A percentile compares a stretch with the other conserved stretches of the same genome.
Conservation (phyloP, 2,113 vertebrate genomes). For the Protomyctophum bolini region DNA sequence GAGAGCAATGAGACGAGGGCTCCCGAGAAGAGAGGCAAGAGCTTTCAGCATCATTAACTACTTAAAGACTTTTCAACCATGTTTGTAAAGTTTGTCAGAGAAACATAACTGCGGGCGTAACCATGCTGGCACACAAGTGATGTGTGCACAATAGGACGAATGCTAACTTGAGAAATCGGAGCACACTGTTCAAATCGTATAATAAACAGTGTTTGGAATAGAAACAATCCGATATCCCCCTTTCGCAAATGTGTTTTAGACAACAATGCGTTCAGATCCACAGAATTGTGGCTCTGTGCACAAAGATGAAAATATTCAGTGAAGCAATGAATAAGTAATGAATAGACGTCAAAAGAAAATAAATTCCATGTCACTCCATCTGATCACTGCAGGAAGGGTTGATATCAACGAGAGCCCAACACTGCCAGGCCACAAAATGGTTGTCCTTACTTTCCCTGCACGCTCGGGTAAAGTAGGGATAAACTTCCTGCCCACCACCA, state of each 20-base stretch:
- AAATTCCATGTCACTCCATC: not conserved
- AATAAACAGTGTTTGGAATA: not conserved
- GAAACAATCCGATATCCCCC: not conserved
- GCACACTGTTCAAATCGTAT: not conserved
- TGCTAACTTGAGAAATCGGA: not conserved
- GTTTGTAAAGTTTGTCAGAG: constrained; percentile 16
- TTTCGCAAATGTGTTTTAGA: not conserved
- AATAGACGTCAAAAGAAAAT: not conserved
- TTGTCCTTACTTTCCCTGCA: too few species aligned
- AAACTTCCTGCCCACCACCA: not conserved
- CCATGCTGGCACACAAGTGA: constrained; percentile 1
- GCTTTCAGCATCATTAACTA: constrained; percentile 39
- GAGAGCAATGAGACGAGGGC: constrained; percentile 12
- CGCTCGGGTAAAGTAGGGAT: too few species aligned
- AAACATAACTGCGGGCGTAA: constrained; percentile 9
- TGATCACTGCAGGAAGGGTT: not conserved
- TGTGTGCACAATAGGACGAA: not conserved
- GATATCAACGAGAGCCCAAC: not conserved
- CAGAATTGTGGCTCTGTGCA: not conserved
- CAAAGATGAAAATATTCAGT: too few species aligned
- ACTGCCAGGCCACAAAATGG: too few species aligned
- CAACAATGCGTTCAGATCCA: not conserved
- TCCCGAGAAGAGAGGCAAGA: constrained; percentile 20
- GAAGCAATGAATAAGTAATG: too few species aligned
- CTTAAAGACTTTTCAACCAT: constrained; percentile 20